Percentiles rank a stretch among this genome's conserved stretches.
phyloP scores from a whole-genome alignment of 2,797 vertebrate genomes.

The Prionace glauca region DNA sequence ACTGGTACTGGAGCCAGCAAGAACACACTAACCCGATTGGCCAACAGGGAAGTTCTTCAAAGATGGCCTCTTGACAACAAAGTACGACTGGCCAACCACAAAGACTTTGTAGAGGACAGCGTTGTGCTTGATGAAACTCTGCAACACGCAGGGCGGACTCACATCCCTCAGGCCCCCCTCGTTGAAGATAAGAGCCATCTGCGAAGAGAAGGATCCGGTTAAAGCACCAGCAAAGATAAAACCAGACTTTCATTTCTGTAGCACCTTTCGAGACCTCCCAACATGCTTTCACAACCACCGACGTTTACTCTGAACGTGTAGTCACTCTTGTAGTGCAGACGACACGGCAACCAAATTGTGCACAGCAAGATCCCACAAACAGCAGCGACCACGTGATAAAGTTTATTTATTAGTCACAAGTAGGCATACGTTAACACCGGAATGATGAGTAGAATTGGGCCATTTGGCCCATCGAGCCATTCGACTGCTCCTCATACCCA shows the following conservation, averaged over 20 bases:
- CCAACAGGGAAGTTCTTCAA: slow-evolving; percentile 64
- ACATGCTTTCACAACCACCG: neutral
- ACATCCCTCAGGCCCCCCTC: slow-evolving; percentile 51
- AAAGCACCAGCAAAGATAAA: neutral
- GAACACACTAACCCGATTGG: slow-evolving; percentile 56
- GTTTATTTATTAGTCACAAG: neutral
- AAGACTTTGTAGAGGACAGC: slow-evolving; percentile 66
- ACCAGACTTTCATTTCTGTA: neutral
- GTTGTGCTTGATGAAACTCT: slow-evolving; percentile 67
- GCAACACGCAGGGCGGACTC: slow-evolving; percentile 61
- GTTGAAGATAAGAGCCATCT: slow-evolving; percentile 66
- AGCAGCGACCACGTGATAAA: neutral
- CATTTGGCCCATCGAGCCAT: too few relatives aligned
- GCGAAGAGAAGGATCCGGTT: neutral
- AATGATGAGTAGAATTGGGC: too few relatives aligned
- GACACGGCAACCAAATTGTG: neutral
- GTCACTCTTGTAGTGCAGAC: too few relatives aligned
- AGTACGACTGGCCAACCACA: slow-evolving; percentile 62
- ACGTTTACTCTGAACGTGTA: too few relatives aligned
- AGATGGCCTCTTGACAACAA: slow-evolving; percentile 62
- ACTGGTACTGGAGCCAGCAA: too few relatives aligned
- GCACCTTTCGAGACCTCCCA: neutral
- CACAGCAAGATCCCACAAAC: neutral
- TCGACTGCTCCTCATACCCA: too few relatives aligned
- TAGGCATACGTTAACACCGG: too few relatives aligned